Evolutionary conservation across 2,888 invertebrate species (phyloP).

Genomic region (Polyommatus icarus): DNA sequence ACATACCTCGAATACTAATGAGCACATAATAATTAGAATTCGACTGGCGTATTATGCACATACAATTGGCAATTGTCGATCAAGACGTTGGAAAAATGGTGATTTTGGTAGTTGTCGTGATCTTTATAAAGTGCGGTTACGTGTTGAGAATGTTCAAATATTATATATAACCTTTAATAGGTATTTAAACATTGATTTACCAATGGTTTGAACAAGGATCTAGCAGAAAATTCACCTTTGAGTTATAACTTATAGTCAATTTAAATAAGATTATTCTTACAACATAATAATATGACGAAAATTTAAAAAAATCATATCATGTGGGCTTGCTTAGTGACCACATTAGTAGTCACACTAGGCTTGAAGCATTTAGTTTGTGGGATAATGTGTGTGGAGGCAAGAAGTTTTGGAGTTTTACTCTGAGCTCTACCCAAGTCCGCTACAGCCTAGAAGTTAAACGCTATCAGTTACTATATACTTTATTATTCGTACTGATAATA

Average conservation of each 20-base stretch:
- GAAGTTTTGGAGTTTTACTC: no score
- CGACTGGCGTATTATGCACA: constrained; percentile 54
- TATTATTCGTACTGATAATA: no score
- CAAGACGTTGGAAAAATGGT: constrained; percentile 64
- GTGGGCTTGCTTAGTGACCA: no score
- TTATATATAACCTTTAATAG: not conserved
- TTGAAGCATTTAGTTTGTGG: no score
- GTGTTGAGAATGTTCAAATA: not conserved
- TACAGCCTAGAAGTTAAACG: no score
- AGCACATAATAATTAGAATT: constrained; percentile 60
- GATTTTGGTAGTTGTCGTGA: constrained; percentile 3
- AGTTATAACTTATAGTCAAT: not conserved
- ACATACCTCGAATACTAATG: constrained; percentile 69
- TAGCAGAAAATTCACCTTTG: not conserved
- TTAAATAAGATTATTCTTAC: no score
- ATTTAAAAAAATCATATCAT: no score
- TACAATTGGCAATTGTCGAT: constrained; percentile 73
- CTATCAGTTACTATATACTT: no score
- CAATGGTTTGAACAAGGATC: not conserved
- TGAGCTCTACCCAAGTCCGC: no score
- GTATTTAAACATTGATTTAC: not conserved
- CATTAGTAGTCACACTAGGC: no score
- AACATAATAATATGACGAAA: no score
- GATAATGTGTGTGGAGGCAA: no score
- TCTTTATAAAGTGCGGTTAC: not conserved